A percentile compares a stretch with the other conserved stretches of the same genome.
phyloP scores from a whole-genome alignment of 1,140 invertebrate species.

The Bombus haemorrhoidalis region DNA sequence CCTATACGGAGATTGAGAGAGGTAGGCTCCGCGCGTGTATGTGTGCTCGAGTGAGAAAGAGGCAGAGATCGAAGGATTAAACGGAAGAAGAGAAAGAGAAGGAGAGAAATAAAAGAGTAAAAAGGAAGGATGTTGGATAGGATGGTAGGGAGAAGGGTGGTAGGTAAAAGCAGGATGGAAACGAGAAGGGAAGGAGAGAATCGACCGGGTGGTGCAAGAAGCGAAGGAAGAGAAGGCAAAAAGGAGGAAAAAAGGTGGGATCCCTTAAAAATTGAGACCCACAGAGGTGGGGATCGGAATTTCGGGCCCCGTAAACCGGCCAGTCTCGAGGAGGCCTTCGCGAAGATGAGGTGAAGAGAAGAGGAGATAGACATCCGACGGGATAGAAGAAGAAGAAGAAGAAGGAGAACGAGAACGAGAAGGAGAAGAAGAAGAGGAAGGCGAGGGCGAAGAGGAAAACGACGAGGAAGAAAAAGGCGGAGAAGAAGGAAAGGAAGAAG shows the following conservation, averaged over 20 bases:
- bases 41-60: slow-evolving; percentile 25
- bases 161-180: slow-evolving; percentile 42
- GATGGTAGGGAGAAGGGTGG: slow-evolving; percentile 22
- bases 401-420: slow-evolving; percentile 17
- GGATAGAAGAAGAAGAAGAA: slow-evolving; percentile 49
- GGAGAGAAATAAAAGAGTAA: slow-evolving; percentile 16
- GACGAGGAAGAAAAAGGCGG: slow-evolving; percentile 28
- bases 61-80: slow-evolving; percentile 44
- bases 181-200: slow-evolving; percentile 48
- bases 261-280: slow-evolving; percentile 81
- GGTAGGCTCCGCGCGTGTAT: neutral
- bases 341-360: slow-evolving; percentile 80
- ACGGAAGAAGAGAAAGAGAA: slow-evolving; percentile 35
- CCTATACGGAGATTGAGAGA: slow-evolving; percentile 1
- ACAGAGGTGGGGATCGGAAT: slow-evolving; percentile 81
- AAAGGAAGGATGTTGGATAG: slow-evolving; percentile 34
- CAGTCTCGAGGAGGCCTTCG: slow-evolving; percentile 82
- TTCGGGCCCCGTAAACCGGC: slow-evolving; percentile 79
- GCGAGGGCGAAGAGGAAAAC: slow-evolving; percentile 1
- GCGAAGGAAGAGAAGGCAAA: slow-evolving; percentile 71
- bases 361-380: slow-evolving; percentile 52
- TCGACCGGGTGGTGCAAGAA: slow-evolving; percentile 60
- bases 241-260: slow-evolving; percentile 76
- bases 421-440: slow-evolving; percentile 35
- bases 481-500: slow-evolving; percentile 27